Evolutionary conservation across 2,113 vertebrate genomes (phyloP).

Genomic region (Columba livia): DNA sequence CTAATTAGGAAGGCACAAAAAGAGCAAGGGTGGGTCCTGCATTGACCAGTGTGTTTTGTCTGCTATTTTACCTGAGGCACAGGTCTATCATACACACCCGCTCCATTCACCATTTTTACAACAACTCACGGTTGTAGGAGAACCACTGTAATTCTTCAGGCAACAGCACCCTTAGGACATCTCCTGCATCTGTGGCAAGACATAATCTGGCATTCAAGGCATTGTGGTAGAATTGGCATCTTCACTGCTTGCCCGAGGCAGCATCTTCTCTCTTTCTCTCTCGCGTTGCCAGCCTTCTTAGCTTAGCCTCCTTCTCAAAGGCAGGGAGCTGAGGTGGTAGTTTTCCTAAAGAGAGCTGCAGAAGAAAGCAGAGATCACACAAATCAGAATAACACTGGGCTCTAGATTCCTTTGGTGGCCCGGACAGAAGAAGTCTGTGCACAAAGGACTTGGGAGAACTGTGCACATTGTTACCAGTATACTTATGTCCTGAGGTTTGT

Average conservation of each 20-base stretch:
- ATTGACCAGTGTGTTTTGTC: neutral
- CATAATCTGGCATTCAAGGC: slow-evolving; percentile 48
- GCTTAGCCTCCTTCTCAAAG: slow-evolving; percentile 10
- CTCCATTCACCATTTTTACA: neutral
- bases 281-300: neutral
- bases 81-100: neutral
- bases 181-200: slow-evolving; percentile 39
- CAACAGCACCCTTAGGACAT: slow-evolving; percentile 43
- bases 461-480: neutral
- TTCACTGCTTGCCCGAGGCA: slow-evolving; percentile 39
- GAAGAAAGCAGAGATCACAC: neutral
- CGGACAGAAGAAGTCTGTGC: neutral
- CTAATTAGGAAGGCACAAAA: neutral
- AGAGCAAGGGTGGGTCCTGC: neutral
- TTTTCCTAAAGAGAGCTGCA: neutral
- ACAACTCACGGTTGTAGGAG: neutral
- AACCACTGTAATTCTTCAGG: slow-evolving; percentile 12
- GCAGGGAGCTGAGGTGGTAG: neutral
- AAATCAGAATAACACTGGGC: neutral
- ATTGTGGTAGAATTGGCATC: slow-evolving; percentile 54
- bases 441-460: neutral
- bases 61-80: neutral
- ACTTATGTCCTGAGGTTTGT: fast-evolving
- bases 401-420: neutral
- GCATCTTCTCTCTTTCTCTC: neutral